These are phyloP conservation scores for Panthera tigris DNA, from an alignment of 2,113 vertebrate genomes.

Conservation along the genomic window DNA sequence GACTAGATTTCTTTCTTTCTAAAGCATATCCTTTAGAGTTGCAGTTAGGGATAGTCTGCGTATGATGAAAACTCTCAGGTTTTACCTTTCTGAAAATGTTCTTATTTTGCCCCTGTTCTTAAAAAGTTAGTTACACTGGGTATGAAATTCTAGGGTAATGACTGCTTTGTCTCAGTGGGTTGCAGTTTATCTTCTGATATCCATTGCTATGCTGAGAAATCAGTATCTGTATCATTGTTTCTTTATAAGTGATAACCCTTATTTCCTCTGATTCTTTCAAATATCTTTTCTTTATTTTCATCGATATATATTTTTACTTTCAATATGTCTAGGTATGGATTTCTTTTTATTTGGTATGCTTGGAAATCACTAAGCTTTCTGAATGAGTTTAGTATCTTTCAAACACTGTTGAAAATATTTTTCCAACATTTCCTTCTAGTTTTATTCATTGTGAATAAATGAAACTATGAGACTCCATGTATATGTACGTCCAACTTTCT, in stretches of 20 bases:
- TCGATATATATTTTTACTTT: neutral
- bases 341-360: neutral
- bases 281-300: neutral
- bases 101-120: neutral
- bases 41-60: neutral
- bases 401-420: slow-evolving; percentile 1
- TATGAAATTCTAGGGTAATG: neutral
- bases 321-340: neutral
- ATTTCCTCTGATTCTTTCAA: neutral
- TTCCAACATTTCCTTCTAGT: neutral
- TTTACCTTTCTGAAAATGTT: neutral
- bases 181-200: neutral
- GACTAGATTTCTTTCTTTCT: slow-evolving; percentile 50
- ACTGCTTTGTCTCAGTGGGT: neutral
- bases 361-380: neutral
- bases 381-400: neutral
- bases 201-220: neutral
- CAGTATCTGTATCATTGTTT: neutral
- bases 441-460: neutral
- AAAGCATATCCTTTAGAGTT: slow-evolving; percentile 28
- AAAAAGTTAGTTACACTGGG: neutral
- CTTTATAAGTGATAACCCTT: neutral
- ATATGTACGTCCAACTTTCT: neutral
- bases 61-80: neutral
- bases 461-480: neutral